phyloP scores from a whole-genome alignment of 2,797 vertebrate genomes.

The Hephaestus fuliginosus region DNA sequence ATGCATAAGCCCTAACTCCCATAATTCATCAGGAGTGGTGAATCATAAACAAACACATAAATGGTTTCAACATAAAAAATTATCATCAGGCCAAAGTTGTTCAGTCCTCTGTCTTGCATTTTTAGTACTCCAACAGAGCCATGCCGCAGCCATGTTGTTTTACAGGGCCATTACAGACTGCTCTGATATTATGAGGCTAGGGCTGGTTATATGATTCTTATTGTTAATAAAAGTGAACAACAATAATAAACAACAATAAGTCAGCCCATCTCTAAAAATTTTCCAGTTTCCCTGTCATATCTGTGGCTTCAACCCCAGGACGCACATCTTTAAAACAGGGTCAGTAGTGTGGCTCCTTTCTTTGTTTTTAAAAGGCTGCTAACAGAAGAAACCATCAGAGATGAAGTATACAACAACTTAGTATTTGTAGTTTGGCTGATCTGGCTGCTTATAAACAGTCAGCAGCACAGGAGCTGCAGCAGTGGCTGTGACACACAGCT shows the following conservation, averaged over 20 bases:
- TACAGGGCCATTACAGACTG: background rate
- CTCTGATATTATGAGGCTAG: background rate
- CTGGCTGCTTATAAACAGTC: no score
- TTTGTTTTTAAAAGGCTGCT: no score
- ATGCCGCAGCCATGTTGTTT: background rate
- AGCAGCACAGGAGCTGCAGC: no score
- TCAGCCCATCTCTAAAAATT: no score
- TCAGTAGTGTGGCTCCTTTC: background rate
- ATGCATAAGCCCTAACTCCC: no score
- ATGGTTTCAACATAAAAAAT: background rate
- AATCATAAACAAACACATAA: background rate
- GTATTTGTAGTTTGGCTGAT: no score
- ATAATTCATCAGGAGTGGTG: background rate
- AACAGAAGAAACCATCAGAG: no score
- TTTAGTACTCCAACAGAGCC: background rate
- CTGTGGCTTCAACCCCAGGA: background rate
- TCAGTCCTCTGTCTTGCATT: background rate
- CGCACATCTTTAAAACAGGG: background rate
- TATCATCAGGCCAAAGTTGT: background rate
- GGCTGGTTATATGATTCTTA: background rate
- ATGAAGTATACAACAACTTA: no score
- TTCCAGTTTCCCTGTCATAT: no score
- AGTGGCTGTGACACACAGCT: no score
- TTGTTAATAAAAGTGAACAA: no score
- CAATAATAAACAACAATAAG: no score